Percentiles rank a stretch among this genome's conserved stretches.
Evolutionary conservation across 2,888 invertebrate genomes (phyloP).

Genomic region (Mactromeris polynyma): DNA sequence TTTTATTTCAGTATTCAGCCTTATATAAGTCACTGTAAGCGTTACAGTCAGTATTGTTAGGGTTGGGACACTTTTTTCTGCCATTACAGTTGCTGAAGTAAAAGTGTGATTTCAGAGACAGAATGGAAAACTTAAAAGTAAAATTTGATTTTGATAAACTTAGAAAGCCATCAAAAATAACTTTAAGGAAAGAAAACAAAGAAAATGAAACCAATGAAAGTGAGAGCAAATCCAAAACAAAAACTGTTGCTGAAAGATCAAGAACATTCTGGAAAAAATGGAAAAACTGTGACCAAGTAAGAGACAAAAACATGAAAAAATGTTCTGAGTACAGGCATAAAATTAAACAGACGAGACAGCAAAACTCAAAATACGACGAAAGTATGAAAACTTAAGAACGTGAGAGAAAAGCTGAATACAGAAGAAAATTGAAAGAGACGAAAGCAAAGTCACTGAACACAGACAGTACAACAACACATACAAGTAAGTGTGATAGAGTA

Average conservation of each 20-base stretch:
- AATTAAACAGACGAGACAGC: not conserved
- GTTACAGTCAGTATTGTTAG: too few relatives aligned
- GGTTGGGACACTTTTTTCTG: too few relatives aligned
- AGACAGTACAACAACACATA: not conserved
- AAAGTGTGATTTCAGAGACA: not conserved
- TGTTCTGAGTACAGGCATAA: not conserved
- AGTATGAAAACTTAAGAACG: not conserved
- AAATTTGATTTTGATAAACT: not conserved
- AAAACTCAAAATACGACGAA: not conserved
- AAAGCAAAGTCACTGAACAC: not conserved
- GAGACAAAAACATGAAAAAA: not conserved
- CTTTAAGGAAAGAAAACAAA: not conserved
- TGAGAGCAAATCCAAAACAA: not conserved
- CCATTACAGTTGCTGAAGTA: not conserved
- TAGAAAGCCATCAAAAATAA: not conserved
- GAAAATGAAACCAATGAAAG: not conserved
- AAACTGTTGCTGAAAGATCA: conserved; percentile 5
- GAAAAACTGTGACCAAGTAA: conserved; percentile 9
- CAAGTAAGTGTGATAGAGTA: too few relatives aligned
- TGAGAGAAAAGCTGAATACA: not conserved
- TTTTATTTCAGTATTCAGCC: too few relatives aligned
- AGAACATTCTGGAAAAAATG: conserved; percentile 9
- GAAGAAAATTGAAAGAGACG: not conserved
- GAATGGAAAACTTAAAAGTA: not conserved
- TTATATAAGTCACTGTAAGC: too few relatives aligned